Evolutionary conservation across 53 echinoderm and acorn worm species (phyloP), one percentile per base, ranked within the genome.

Genomic region (Mesocentrotus franciscanus): DNA sequence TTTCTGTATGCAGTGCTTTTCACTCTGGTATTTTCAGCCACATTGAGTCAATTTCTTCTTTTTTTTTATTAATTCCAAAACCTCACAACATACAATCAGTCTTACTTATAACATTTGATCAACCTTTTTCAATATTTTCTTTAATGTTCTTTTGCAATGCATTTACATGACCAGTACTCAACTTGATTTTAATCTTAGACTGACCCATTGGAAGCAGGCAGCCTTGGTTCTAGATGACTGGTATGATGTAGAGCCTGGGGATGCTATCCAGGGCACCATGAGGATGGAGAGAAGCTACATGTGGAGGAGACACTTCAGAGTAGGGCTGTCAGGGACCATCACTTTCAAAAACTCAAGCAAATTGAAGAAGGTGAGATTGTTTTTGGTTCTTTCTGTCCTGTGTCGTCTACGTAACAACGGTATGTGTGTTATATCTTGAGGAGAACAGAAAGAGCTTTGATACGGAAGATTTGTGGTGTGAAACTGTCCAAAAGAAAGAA

Each of bases 181-280:
- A 49, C 6, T 49, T 5, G 6, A 49, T 49, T 93, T 78, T 12
- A 87, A 0, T 17, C 22, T 20, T 61, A 98, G 98, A 56, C 93
- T 95, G n/a, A 98, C 98, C 26, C 98, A 98, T 72, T 98, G 98
- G 98, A 98, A 97, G 90, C 98, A 98, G 29, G 96, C 95, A 16
- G 83, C 97, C 56, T 96, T 98, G 71, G 64, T 98, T 78, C 96
- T 98, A 96, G 97, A 98, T 85, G 84, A 93, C 0, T 95, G 96
- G 56, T 30, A 93, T 34, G 78, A 90, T 14, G 96, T 97, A 27
- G 85, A 95, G 29, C 30, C 71, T 89, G 98, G 96, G 35, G 98
- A 97, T 92, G 49, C 20, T 22, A 89, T 98, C 70, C 78, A 89
- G 56, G 98, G 98, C 32, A 91, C 91, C 17, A 85, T 98, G 59